These are phyloP conservation scores for Psittacula cyanocephala DNA, from an alignment of 2,113 vertebrate genomes.

Conservation along the genomic window DNA sequence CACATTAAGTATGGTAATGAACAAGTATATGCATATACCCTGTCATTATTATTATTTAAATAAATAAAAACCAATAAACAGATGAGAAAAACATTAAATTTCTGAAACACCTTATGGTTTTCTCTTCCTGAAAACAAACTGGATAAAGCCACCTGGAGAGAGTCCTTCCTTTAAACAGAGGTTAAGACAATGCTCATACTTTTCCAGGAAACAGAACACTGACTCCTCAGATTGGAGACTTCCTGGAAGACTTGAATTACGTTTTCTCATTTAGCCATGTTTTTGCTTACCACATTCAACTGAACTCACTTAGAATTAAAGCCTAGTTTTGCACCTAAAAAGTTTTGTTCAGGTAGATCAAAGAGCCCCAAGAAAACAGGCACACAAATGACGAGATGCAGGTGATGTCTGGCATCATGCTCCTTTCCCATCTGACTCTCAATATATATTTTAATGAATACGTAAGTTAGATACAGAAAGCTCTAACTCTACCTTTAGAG, in stretches of 20 bases:
- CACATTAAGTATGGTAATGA: not conserved
- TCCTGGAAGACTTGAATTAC: not conserved
- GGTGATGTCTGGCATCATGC: not conserved
- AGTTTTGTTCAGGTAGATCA: not conserved
- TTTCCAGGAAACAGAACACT: not conserved
- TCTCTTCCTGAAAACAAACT: not conserved
- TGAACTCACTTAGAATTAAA: not conserved
- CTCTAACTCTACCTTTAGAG: not conserved
- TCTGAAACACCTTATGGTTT: not conserved
- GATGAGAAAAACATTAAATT: not conserved
- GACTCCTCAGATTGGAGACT: not conserved
- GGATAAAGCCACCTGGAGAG: not conserved
- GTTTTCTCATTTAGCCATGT: not conserved
- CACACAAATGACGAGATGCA: not conserved
- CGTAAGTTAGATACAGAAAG: not conserved
- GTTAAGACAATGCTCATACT: not conserved
- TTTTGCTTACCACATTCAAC: not conserved
- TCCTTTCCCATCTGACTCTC: not conserved
- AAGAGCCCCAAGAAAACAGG: not conserved
- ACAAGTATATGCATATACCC: not conserved
- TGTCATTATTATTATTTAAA: not conserved
- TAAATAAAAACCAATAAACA: not conserved
- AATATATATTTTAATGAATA: not conserved
- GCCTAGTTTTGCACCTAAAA: not conserved
- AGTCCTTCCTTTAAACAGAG: not conserved